Evolutionary conservation across 1,140 invertebrate genomes (phyloP).

Genomic region (Anadara kagoshimensis): DNA sequence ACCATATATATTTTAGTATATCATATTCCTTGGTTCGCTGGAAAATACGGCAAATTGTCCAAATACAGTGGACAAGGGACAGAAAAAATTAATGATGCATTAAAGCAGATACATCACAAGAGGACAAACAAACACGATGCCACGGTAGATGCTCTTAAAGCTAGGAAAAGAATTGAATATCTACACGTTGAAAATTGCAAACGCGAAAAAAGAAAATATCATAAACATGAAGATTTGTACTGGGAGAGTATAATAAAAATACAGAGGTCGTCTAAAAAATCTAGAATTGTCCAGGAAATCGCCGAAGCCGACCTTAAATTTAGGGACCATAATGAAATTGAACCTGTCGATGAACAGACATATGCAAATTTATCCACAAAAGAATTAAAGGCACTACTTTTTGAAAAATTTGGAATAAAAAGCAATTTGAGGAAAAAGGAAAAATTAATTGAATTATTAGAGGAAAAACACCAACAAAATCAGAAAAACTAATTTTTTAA

Average conservation of each 20-base stretch:
- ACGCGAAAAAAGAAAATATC: background rate
- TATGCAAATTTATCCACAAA: too few species aligned
- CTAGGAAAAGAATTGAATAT: conserved; percentile 7
- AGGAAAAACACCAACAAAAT: too few species aligned
- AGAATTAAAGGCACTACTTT: too few species aligned
- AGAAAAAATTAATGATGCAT: conserved; percentile 14
- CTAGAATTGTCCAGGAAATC: background rate
- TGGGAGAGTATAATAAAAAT: background rate
- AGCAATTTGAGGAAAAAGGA: too few species aligned
- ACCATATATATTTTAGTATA: conserved; percentile 5
- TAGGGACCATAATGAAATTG: too few species aligned
- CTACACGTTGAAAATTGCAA: background rate
- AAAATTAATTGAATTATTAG: too few species aligned
- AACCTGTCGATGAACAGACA: too few species aligned
- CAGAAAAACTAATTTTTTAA: too few species aligned
- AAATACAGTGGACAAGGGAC: conserved; percentile 6
- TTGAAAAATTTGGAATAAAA: too few species aligned
- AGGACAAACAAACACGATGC: conserved; percentile 10
- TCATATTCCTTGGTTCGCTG: conserved; percentile 3
- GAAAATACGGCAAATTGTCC: background rate
- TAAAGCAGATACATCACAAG: conserved; percentile 13
- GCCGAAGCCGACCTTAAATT: too few species aligned
- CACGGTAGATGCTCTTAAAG: conserved; percentile 12
- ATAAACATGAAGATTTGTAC: background rate
- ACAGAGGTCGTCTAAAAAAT: background rate